Base-by-base conservation (phyloP, 2,888 invertebrate genomes). In the Cosmia trapezina region DNA sequence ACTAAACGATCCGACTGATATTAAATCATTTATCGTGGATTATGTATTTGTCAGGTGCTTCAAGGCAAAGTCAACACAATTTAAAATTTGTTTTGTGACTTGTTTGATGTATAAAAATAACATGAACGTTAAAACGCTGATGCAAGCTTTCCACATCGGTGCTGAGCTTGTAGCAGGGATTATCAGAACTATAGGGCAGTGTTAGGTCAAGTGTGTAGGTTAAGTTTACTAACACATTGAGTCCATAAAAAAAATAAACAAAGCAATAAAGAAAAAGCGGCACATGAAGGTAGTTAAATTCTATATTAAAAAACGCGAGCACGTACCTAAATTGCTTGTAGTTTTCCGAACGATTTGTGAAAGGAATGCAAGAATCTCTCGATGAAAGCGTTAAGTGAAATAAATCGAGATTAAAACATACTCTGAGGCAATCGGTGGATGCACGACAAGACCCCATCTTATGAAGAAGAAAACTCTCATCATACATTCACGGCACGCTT, bases 321-420 rank as follows among this genome's bases (percentile, higher is more conserved):
- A 69, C 56, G 69, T 28, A 75, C 70, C 70, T 79, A 83, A 68
- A 81, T 81, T 76, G 78, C 62, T 76, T 70, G 64, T 68, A 71
- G 54, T 84, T 70, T 86, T 81, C 72, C 74, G 33, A 71, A 68
- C 67, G 64, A 84, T 84, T 86, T 81, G 73, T 84, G 76, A 84
- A 86, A 84, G 70, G 74, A 77, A 75, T 77, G 80, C 80, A 86
- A 72, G 67, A 69, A 69, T 67, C 56, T 72, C 64, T 59, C 61
- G 70, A 74, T 81, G 60, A 68, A 54, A 59, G 73, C 73, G 68
- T 75, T 75, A 77, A 81, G 54, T 81, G 82, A 84, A 84, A 84
- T 83, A 84, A 84, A 80, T 84, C 73, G 72, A 80, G 80, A 86
- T 85, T 80, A 86, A 84, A 84, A 80, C 63, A 78, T 70, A 78